Evolutionary conservation across 2,797 vertebrate genomes (phyloP).

Genomic region (Tamandua tetradactyla): DNA sequence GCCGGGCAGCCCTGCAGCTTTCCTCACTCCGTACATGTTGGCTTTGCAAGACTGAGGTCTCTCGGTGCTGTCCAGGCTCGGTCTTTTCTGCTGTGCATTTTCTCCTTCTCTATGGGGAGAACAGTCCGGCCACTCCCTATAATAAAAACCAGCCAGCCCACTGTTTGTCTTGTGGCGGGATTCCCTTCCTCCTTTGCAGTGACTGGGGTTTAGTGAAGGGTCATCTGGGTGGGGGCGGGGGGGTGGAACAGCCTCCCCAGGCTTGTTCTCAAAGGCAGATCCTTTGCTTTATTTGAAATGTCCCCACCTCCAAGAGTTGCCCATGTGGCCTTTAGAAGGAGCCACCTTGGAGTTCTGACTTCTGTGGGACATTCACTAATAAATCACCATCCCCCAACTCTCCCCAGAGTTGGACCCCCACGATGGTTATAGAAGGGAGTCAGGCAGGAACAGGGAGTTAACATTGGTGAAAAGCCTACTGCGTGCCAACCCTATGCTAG

Average conservation of each 20-base stretch:
- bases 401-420: background rate
- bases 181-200: background rate
- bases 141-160: background rate
- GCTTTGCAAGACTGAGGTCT: background rate
- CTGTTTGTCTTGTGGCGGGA: background rate
- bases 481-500: background rate
- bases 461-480: background rate
- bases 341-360: background rate
- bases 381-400: background rate
- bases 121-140: background rate
- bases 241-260: background rate
- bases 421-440: background rate
- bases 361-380: slow-evolving; percentile 5
- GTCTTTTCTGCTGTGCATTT: background rate
- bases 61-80: background rate
- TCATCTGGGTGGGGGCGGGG: background rate
- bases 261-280: slow-evolving; percentile 17
- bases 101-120: background rate
- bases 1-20: background rate
- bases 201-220: background rate
- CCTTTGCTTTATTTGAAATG: background rate
- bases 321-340: slow-evolving; percentile 42
- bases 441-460: background rate
- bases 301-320: background rate
- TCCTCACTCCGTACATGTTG: rapidly evolving